These are phyloP conservation scores for Pseudorhiza aurosa DNA, from an alignment of 30 jellyfish, hydroid and myxozoan species.

Conservation along the genomic window DNA sequence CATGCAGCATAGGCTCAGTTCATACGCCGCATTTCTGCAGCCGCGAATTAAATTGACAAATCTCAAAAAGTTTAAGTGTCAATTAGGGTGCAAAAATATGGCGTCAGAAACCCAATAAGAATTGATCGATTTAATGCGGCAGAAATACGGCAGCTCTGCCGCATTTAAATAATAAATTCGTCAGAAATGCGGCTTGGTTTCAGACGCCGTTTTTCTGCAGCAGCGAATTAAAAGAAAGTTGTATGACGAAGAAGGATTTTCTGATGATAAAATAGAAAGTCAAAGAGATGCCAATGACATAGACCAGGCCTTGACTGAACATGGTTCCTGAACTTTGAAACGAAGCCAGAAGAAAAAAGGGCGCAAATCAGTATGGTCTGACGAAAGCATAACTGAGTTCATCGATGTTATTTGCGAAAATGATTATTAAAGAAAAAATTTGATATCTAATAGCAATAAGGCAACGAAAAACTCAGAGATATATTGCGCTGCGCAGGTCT, in stretches of 20 bases:
- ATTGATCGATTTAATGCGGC: too few species aligned
- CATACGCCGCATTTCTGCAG: too few species aligned
- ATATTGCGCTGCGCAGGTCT: too few species aligned
- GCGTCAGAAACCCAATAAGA: too few species aligned
- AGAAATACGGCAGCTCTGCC: too few species aligned
- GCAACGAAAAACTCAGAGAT: constrained; percentile 38
- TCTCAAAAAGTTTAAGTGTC: too few species aligned
- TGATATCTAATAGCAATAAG: constrained; percentile 24
- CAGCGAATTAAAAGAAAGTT: constrained; percentile 24
- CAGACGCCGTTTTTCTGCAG: too few species aligned
- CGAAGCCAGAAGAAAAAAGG: background rate
- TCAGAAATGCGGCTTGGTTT: constrained; percentile 14
- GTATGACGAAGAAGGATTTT: constrained; percentile 1
- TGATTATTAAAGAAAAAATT: background rate
- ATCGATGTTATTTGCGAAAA: background rate
- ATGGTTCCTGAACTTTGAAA: background rate
- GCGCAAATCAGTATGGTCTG: constrained; percentile 16
- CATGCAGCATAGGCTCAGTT: too few species aligned
- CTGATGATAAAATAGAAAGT: background rate
- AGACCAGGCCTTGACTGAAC: background rate
- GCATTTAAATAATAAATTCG: too few species aligned
- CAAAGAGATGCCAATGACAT: too few species aligned
- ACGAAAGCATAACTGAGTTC: background rate
- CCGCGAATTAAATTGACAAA: too few species aligned
- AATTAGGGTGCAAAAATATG: too few species aligned